phyloP scores from a whole-genome alignment of 2,797 vertebrate species.

The Micrastur ruficollis region DNA sequence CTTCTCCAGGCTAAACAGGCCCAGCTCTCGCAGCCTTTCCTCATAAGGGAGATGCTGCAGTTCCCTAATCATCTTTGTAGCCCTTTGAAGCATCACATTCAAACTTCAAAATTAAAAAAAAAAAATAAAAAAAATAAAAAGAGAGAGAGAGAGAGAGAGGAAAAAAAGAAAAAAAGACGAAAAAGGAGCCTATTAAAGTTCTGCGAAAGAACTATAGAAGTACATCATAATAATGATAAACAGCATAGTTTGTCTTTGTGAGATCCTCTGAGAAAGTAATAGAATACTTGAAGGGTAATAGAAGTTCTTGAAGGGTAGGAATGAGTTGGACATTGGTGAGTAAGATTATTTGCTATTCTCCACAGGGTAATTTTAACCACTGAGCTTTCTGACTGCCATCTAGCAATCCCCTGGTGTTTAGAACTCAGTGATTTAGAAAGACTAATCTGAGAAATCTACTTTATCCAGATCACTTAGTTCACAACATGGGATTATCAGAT shows the following conservation, averaged over 20 bases:
- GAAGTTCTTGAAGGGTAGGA: not conserved
- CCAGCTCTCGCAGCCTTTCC: no score
- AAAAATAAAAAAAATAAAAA: not conserved
- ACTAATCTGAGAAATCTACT: not conserved
- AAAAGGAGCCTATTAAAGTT: not conserved
- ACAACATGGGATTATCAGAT: not conserved
- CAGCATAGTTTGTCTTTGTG: not conserved
- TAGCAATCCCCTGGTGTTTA: not conserved
- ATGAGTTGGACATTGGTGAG: not conserved
- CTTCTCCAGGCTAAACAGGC: no score
- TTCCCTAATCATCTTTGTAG: no score
- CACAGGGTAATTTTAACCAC: not conserved
- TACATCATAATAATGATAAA: not conserved
- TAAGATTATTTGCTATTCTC: not conserved
- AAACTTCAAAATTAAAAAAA: not conserved
- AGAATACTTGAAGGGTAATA: not conserved
- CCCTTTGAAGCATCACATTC: not conserved
- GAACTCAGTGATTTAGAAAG: not conserved
- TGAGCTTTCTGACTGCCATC: not conserved
- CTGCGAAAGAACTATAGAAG: not conserved
- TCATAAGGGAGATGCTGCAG: no score
- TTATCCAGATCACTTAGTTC: not conserved
- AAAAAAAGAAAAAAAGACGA: no score
- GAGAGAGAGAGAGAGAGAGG: no score
- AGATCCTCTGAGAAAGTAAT: not conserved